Conservation (phyloP, 2,888 invertebrate genomes). For the Anthoptus insignis region DNA sequence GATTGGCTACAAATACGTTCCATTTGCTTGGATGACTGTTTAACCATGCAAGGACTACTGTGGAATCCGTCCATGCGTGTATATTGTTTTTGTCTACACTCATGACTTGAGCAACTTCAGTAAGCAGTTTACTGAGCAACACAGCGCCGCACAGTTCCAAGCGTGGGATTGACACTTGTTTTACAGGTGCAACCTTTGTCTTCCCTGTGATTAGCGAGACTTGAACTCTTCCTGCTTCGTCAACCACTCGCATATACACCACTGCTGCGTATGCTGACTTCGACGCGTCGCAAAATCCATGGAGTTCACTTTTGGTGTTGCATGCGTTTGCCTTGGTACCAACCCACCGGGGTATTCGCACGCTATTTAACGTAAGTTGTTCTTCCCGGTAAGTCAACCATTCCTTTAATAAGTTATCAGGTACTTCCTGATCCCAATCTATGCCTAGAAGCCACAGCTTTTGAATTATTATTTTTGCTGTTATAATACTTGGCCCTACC, state of each 20-base stretch:
- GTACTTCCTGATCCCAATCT: too few species aligned
- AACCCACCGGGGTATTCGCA: too few species aligned
- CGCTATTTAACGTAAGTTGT: too few species aligned
- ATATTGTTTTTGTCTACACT: background rate
- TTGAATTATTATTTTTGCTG: constrained; percentile 36
- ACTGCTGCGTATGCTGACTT: constrained; percentile 30
- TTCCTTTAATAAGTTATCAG: too few species aligned
- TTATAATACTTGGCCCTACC: constrained; percentile 43
- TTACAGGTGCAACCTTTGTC: constrained; percentile 13
- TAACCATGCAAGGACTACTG: constrained; percentile 1
- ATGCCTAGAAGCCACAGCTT: too few species aligned
- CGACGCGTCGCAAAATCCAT: constrained; percentile 39
- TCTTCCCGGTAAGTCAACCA: too few species aligned
- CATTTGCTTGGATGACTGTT: constrained; percentile 9
- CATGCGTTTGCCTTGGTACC: too few species aligned
- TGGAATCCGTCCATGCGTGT: constrained; percentile 11
- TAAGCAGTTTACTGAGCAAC: background rate
- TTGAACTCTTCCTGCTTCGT: background rate
- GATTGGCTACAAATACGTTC: constrained; percentile 3
- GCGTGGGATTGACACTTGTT: constrained; percentile 10
- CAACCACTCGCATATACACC: background rate
- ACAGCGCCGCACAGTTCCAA: constrained; percentile 19
- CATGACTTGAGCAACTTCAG: constrained; percentile 6
- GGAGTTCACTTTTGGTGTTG: constrained; percentile 27
- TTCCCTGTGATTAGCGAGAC: constrained; percentile 4